These are phyloP conservation scores for Drosophila flavopinicola DNA, from an alignment of 2,888 invertebrate genomes.

Conservation along the genomic window DNA sequence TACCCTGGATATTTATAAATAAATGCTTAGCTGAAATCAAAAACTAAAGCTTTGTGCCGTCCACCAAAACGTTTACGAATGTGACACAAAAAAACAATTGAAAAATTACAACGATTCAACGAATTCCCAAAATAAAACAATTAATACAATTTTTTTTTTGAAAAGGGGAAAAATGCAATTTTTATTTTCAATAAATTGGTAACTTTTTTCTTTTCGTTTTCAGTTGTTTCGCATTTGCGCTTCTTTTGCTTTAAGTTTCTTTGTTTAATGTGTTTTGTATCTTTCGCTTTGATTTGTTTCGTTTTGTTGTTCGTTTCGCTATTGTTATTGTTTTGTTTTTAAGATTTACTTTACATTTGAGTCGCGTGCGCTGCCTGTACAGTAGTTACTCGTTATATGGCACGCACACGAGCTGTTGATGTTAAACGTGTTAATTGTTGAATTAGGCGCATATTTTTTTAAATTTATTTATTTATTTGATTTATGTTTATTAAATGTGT, in stretches of 20 bases:
- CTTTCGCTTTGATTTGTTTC: conserved; percentile 34
- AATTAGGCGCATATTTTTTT: conserved; percentile 30
- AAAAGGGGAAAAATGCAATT: conserved; percentile 72
- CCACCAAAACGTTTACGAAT: not conserved
- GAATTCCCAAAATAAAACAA: conserved; percentile 3
- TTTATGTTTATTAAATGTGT: conserved; percentile 54
- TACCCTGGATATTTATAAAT: not conserved
- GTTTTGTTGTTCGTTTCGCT: conserved; percentile 13
- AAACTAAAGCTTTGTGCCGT: too few species aligned
- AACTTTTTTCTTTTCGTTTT: conserved; percentile 13
- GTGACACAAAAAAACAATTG: not conserved
- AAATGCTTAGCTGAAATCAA: too few species aligned
- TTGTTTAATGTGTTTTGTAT: not conserved
- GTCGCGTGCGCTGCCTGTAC: conserved; percentile 15
- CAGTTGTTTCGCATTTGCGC: conserved; percentile 20
- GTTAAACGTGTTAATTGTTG: conserved; percentile 10
- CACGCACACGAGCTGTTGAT: conserved; percentile 10
- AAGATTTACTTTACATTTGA: conserved; percentile 18
- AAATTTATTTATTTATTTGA: conserved; percentile 26
- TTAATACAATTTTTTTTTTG: conserved; percentile 4
- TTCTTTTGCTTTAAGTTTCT: conserved; percentile 11
- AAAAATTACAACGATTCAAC: too few species aligned
- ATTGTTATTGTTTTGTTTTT: conserved; percentile 9
- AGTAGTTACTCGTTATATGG: conserved; percentile 26
- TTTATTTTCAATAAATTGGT: conserved; percentile 64